Evolutionary conservation across 2,888 invertebrate species (phyloP), one percentile per base, ranked within the genome.

Genomic region (Eucriotettix oculatus): DNA sequence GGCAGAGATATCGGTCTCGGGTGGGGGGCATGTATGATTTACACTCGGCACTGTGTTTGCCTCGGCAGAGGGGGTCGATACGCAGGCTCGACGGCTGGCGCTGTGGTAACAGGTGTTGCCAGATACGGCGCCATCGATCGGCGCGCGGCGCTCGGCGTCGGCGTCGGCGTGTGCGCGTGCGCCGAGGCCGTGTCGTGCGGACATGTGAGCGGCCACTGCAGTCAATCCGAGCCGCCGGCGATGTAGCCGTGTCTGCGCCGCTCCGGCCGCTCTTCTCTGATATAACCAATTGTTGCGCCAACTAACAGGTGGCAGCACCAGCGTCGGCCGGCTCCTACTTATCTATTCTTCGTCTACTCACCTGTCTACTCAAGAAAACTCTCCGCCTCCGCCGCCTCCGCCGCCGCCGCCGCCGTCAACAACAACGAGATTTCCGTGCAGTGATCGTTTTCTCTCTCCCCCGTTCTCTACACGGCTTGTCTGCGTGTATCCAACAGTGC

Each of bases 101-200:
- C 42, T 40, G 41, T 58, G 63, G 63, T 63, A 63, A 63, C 63
- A 63, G 63, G 63, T 63, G 63, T 62, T 57, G 63, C 48, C 57
- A 54, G 62, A 57, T 58, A 62, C 60, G 55, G 54, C 52, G 52
- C 52, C 54, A 63, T 63, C 63, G 63, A 63, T 63, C 62, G 57
- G 17, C 54, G 17, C 56, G 58, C 58, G 60, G 60, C 58, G 60
- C 56, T 55, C 58, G 10, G 17, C 9, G 29, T 16, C 17, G 54
- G 29, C 11, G 54, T 17, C 17, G 42, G 52, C 29, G 10, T 40
- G 17, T 5, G 55, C 57, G 44, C 53, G 52, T 41, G 52, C 42
- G 54, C 53, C 54, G 54, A 55, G 52, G 10, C n/a, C 52, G 54
- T 16, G 10, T 16, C 12, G 43, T 52, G 58, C 57, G 54, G 17